Conservation (phyloP, 2,888 invertebrate genomes). For the Pseudococcus longispinus region DNA sequence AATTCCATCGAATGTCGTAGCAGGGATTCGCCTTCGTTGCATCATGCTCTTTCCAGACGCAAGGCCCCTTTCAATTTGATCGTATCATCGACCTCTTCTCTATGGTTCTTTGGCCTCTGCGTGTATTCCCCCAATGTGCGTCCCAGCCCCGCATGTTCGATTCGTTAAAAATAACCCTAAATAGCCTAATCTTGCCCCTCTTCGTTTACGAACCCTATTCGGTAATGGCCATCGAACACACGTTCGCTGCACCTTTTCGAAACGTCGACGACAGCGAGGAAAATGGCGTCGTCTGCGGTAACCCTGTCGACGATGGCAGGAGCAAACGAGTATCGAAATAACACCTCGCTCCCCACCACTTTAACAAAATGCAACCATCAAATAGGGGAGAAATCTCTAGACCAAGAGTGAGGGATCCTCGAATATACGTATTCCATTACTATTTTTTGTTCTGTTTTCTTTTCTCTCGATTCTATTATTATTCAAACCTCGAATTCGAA, state of each 20-base stretch:
- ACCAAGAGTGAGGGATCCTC: not conserved
- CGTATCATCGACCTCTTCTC: not conserved
- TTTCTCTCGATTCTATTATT: not conserved
- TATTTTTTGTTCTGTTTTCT: not conserved
- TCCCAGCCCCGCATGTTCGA: not conserved
- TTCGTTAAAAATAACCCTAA: not conserved
- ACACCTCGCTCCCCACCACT: too few species aligned
- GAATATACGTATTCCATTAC: not conserved
- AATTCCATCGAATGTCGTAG: too few species aligned
- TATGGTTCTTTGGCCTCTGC: not conserved
- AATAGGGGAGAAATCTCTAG: not conserved
- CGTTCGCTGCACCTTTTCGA: not conserved
- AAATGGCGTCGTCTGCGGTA: not conserved
- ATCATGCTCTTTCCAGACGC: not conserved
- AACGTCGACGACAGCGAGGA: too few species aligned
- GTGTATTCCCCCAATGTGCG: not conserved
- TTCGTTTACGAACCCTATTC: not conserved
- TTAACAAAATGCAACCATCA: not conserved
- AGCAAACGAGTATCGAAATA: too few species aligned
- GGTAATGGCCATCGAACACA: not conserved
- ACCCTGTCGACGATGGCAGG: not conserved
- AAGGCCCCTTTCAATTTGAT: not conserved
- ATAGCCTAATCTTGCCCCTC: not conserved
- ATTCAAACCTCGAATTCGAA: too few species aligned
- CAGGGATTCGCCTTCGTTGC: not conserved